phyloP scores from a whole-genome alignment of 2,888 invertebrate species.

The Acleris cristana region DNA sequence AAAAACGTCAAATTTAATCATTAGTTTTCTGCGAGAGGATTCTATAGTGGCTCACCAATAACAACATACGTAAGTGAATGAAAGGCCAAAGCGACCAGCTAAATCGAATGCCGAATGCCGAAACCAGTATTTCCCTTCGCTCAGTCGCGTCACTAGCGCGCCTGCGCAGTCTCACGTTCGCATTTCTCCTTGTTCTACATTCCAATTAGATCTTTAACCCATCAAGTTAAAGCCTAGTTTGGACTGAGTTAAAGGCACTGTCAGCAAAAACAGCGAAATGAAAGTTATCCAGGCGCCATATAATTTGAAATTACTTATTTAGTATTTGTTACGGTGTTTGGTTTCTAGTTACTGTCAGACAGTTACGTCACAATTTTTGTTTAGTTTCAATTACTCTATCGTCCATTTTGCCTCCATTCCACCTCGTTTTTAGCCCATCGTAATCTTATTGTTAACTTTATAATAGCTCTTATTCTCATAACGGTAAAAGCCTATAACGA shows the following conservation, averaged over 20 bases:
- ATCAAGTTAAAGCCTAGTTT: background rate
- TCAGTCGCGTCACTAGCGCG: constrained; percentile 8
- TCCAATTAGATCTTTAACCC: background rate
- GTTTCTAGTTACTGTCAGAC: background rate
- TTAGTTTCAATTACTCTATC: background rate
- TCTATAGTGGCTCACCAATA: too few species aligned
- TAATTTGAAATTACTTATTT: constrained; percentile 26
- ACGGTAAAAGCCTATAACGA: background rate
- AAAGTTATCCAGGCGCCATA: constrained; percentile 34
- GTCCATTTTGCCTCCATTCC: too few species aligned
- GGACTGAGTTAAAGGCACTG: background rate
- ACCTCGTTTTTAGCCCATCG: too few species aligned
- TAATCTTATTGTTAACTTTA: too few species aligned
- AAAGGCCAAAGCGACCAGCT: too few species aligned
- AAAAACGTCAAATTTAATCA: too few species aligned
- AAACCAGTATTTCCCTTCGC: constrained; percentile 6
- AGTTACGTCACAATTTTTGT: background rate
- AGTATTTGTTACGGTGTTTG: background rate
- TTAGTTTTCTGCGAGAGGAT: too few species aligned
- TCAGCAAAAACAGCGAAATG: constrained; percentile 31
- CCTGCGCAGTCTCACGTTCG: constrained; percentile 24
- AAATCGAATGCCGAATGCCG: constrained; percentile 9
- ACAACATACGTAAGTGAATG: too few species aligned
- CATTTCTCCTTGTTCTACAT: constrained; percentile 28
- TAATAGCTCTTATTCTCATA: background rate